A percentile compares a stretch with the other conserved stretches of the same genome.
phyloP scores from a whole-genome alignment of 2,113 vertebrate genomes.

The Callaeas wilsoni region DNA sequence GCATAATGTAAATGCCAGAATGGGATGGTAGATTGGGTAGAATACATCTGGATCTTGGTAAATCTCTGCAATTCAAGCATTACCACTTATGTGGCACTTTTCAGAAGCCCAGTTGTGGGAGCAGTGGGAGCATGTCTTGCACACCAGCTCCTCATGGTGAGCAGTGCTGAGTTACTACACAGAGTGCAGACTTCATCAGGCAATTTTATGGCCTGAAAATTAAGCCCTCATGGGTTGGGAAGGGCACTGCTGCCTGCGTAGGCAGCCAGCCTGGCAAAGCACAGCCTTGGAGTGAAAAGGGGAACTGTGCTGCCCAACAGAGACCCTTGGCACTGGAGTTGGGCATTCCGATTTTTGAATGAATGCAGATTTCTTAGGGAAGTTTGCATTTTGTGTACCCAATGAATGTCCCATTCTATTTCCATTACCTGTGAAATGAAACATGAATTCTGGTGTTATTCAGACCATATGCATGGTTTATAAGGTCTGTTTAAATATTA shows the following conservation, averaged over 20 bases:
- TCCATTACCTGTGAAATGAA: neutral
- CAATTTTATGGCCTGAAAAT: neutral
- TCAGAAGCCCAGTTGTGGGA: neutral
- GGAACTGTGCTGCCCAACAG: no score
- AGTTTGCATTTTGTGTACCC: neutral
- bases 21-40: no score
- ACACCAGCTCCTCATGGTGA: neutral
- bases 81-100: neutral
- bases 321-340: neutral
- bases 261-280: neutral
- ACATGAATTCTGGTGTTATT: neutral
- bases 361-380: neutral
- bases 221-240: neutral
- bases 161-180: neutral
- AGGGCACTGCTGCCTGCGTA: neutral
- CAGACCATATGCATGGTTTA: neutral
- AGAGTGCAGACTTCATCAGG: no score
- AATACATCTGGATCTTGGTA: no score
- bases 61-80: no score
- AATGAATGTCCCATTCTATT: accelerated
- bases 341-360: no score
- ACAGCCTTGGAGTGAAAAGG: neutral
- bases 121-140: no score
- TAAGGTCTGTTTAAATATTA: neutral
- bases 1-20: no score